Evolutionary conservation across 2,113 vertebrate species (phyloP).

Genomic region (Rhegmatorhina hoffmannsi): DNA sequence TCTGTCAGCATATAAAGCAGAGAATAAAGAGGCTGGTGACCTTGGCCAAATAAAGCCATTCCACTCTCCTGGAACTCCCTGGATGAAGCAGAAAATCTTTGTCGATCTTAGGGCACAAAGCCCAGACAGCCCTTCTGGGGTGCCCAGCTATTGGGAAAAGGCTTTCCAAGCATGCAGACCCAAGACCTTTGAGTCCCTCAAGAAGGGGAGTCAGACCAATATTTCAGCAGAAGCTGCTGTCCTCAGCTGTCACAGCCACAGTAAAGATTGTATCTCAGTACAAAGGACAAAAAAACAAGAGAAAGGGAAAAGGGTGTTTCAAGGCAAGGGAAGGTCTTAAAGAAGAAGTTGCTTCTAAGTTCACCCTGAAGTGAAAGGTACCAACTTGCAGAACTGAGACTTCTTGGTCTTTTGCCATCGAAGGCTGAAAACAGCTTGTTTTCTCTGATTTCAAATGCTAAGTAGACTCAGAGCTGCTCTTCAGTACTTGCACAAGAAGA

Average conservation of each 20-base stretch:
- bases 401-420: neutral
- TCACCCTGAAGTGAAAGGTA: neutral
- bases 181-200: neutral
- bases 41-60: neutral
- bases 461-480: neutral
- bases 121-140: neutral
- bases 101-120: neutral
- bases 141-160: neutral
- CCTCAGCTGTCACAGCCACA: neutral
- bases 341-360: neutral
- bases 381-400: neutral
- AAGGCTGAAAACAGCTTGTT: neutral
- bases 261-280: neutral
- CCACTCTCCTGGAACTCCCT: neutral
- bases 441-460: neutral
- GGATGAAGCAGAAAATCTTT: constrained; percentile 13
- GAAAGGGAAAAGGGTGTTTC: neutral
- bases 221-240: neutral
- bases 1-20: neutral
- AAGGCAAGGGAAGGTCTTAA: neutral
- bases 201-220: neutral
- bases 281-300: neutral
- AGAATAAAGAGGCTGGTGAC: neutral
- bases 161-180: neutral
- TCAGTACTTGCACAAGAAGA: neutral